Evolutionary conservation across 2,888 invertebrate genomes (phyloP).

Genomic region (Prostheceraeus crozeri): DNA sequence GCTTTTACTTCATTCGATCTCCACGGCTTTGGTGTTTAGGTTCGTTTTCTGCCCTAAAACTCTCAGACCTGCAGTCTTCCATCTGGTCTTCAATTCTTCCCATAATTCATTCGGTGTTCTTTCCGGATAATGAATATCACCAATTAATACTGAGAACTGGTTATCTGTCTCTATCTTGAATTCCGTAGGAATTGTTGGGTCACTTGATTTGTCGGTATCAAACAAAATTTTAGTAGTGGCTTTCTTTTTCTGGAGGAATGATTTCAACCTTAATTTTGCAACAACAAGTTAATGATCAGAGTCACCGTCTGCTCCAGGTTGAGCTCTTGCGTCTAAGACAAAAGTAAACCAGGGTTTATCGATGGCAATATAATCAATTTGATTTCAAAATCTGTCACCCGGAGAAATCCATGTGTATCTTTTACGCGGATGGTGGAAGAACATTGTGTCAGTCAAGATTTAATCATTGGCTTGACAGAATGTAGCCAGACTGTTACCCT

Average conservation of each 20-base stretch:
- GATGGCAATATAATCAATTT: slow-evolving; percentile 7
- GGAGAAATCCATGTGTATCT: slow-evolving; percentile 20
- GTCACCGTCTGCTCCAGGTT: slow-evolving; percentile 14
- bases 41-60: too few relatives aligned
- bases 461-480: slow-evolving; percentile 3
- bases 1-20: background rate
- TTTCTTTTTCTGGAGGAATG: background rate
- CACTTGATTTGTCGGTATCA: too few relatives aligned
- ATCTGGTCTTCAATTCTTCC: slow-evolving; percentile 8
- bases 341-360: background rate
- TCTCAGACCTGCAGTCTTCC: too few relatives aligned
- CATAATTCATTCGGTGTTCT: slow-evolving; percentile 5
- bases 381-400: slow-evolving; percentile 4
- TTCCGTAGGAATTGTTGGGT: too few relatives aligned
- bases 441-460: slow-evolving; percentile 2
- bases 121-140: slow-evolving; percentile 13
- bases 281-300: slow-evolving; percentile 2
- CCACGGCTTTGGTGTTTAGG: too few relatives aligned
- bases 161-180: slow-evolving; percentile 2
- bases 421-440: background rate
- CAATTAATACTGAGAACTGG: background rate
- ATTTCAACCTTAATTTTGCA: slow-evolving; percentile 12
- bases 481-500: slow-evolving; percentile 1
- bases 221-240: too few relatives aligned
- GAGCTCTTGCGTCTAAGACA: slow-evolving; percentile 9